Base-by-base conservation (phyloP, 2,888 invertebrate genomes). In the Agrochola macilenta region DNA sequence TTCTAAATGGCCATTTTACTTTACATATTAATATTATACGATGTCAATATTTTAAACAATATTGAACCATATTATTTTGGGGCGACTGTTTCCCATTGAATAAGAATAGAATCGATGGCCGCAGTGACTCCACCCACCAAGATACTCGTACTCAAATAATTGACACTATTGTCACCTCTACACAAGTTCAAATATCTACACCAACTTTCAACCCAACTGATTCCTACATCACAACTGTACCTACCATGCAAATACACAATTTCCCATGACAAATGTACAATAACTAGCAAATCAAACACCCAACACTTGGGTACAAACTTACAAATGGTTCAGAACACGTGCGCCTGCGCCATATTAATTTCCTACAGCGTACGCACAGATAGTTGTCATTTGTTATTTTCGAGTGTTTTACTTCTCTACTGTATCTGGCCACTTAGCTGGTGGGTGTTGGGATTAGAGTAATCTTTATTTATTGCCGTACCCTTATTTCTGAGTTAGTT, bases 331-430 rank as follows among this genome's bases (percentile, higher is more conserved):
- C 64, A 23, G 35, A 58, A 91, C 85, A 95, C 95, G 95, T 95
- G 95, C 94, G 88, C 85, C 75, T 94, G 94, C 94, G 88, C 86
- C 76, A 91, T 94, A 95, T 94, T 94, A 94, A 95, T 95, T 90
- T 92, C 86, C 74, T 89, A 94, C 95, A 93, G 89, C 91, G 92
- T 92, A 91, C 88, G 83, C 86, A 84, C 83, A 86, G 91, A 95
- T 92, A 90, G 93, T 89, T 54, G 80, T 85, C 93, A 94, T 94
- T 94, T 91, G 90, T 94, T 92, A 93, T 91, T 89, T 90, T 87
- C 87, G 85, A 89, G 90, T 91, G 91, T 92, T 92, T 91, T 89
- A 90, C 88, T 90, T 88, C 89, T 89, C 85, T 69, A 74, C 66
- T 20, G 79, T 87, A 89, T 89, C 90, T 74, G 46, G 72, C 87